Conservation (phyloP, 2,797 vertebrate genomes). For the Pseudotriccus pelzelni region DNA sequence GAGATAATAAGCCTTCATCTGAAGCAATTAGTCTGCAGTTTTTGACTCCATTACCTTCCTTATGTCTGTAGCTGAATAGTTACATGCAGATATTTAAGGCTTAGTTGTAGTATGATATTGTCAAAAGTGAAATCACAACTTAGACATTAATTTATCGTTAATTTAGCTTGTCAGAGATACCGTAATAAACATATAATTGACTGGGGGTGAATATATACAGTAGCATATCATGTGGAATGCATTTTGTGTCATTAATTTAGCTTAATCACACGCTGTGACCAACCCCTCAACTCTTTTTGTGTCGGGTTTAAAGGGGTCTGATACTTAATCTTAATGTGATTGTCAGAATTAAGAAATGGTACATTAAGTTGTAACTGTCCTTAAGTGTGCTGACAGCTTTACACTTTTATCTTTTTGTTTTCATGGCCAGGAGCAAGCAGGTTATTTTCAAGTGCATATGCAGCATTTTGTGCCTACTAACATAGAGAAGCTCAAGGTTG, state of each 20-base stretch:
- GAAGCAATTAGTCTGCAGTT: conserved; percentile 41
- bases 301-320: background rate
- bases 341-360: conserved; percentile 4
- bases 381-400: background rate
- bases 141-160: conserved; percentile 2
- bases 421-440: background rate
- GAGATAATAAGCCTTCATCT: conserved; percentile 7
- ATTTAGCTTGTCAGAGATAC: background rate
- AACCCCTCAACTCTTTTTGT: background rate
- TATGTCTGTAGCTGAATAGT: background rate
- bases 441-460: background rate
- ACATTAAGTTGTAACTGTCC: background rate
- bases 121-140: background rate
- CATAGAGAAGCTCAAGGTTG: background rate
- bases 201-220: background rate
- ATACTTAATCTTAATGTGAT: background rate
- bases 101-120: background rate
- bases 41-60: conserved; percentile 33
- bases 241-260: background rate
- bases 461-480: background rate
- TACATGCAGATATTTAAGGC: background rate
- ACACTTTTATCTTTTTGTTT: background rate
- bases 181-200: background rate
- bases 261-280: background rate
- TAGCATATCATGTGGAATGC: background rate